Evolutionary conservation across 2,797 vertebrate species (phyloP).

Genomic region (Pteronotus mesoamericanus): DNA sequence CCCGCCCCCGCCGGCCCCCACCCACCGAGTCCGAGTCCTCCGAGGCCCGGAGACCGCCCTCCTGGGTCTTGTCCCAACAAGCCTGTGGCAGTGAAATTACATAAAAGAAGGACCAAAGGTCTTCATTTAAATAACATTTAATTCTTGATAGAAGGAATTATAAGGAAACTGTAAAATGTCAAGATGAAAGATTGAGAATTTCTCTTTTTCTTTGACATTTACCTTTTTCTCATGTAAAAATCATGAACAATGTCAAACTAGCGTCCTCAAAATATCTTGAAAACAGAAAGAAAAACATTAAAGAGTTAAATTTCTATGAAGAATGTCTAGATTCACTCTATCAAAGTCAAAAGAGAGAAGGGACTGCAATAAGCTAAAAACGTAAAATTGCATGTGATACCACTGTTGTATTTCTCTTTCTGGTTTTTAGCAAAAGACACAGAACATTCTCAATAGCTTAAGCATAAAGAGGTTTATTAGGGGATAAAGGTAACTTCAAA

Average conservation of each 20-base stretch:
- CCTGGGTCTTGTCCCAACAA: neutral
- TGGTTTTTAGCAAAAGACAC: neutral
- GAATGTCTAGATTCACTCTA: neutral
- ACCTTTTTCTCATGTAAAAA: neutral
- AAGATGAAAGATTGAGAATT: neutral
- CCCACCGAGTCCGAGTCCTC: neutral
- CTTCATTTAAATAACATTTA: neutral
- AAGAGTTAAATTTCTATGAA: neutral
- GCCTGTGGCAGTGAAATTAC: neutral
- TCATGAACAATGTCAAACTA: neutral
- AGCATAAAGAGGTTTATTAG: neutral
- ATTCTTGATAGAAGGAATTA: neutral
- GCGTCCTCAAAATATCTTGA: neutral
- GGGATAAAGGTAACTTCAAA: neutral
- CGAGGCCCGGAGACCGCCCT: neutral
- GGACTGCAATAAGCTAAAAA: neutral
- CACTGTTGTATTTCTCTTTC: neutral
- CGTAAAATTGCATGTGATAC: neutral
- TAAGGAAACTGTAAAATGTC: neutral
- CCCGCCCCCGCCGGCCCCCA: too few species aligned
- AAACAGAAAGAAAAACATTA: neutral
- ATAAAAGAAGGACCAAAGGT: neutral
- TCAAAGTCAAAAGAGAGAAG: neutral
- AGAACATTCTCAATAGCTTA: neutral
- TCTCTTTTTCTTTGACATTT: neutral